Percentiles rank a stretch among this genome's conserved stretches.
Conservation (phyloP, 1,140 invertebrate species). For the Hesperophylax magnus region DNA sequence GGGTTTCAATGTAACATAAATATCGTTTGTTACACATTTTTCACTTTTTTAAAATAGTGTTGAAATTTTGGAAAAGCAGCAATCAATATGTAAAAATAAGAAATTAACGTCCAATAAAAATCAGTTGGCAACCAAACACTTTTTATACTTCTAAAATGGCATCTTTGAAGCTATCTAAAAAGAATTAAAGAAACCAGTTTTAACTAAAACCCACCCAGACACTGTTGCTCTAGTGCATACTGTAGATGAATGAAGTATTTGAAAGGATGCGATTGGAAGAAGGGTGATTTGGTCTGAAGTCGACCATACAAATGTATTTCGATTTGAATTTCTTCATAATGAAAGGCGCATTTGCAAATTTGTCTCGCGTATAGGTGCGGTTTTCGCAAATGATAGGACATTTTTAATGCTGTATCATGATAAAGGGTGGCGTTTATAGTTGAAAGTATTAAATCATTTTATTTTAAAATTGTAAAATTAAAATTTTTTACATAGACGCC, state of each 20-base stretch:
- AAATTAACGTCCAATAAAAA: too few relatives aligned
- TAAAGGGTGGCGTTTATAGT: neutral
- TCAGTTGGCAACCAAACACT: neutral
- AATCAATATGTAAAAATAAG: too few relatives aligned
- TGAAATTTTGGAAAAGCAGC: too few relatives aligned
- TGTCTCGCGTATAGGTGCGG: slow-evolving; percentile 54
- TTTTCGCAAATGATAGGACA: slow-evolving; percentile 46
- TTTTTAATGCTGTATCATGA: neutral
- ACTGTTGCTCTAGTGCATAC: neutral
- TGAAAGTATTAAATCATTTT: too few relatives aligned
- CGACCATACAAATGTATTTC: slow-evolving; percentile 34
- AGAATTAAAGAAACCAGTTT: slow-evolving; percentile 10
- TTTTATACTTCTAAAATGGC: neutral
- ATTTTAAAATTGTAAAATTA: too few relatives aligned
- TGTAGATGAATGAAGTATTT: too few relatives aligned
- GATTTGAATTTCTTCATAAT: slow-evolving; percentile 42
- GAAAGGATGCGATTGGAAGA: too few relatives aligned
- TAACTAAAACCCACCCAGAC: neutral
- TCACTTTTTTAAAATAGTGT: too few relatives aligned
- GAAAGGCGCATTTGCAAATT: slow-evolving; percentile 51
- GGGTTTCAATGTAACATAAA: too few relatives aligned
- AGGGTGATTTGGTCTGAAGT: neutral
- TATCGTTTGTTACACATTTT: too few relatives aligned
- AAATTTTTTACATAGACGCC: too few relatives aligned
- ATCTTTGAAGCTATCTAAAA: neutral